phyloP scores from a whole-genome alignment of 2,888 invertebrate genomes.

The Nematopogon swammerdamellus region DNA sequence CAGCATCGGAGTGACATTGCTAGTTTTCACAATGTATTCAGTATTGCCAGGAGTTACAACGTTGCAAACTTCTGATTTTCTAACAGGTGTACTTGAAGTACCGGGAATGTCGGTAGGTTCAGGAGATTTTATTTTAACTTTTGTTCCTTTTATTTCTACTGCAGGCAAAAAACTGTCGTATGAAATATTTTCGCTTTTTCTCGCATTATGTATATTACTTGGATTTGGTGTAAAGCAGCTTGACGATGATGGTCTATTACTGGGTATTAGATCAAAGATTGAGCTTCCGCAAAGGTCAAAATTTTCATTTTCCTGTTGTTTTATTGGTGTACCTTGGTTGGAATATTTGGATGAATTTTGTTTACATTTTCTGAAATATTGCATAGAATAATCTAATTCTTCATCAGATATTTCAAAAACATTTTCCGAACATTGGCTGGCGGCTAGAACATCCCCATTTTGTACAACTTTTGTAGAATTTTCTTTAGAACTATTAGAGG shows the following conservation, averaged over 20 bases:
- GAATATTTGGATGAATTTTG: background rate
- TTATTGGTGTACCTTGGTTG: no score
- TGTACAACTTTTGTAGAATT: background rate
- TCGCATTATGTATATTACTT: background rate
- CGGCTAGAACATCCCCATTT: no score
- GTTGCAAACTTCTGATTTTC: constrained; percentile 1
- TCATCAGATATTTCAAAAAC: constrained; percentile 51
- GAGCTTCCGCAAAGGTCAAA: constrained; percentile 10
- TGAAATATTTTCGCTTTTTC: constrained; percentile 10
- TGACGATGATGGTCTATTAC: background rate
- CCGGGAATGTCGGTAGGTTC: background rate
- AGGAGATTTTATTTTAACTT: constrained; percentile 11
- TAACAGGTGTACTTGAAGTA: background rate
- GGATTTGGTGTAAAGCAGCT: no score
- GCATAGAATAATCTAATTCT: constrained; percentile 62
- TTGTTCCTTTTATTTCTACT: constrained; percentile 16
- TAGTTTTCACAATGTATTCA: constrained; percentile 50
- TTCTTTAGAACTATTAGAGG: background rate
- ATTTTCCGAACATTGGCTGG: constrained; percentile 22
- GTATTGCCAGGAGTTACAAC: constrained; percentile 33
- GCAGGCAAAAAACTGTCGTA: constrained; percentile 15
- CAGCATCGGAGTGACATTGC: constrained; percentile 54
- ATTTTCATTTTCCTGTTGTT: background rate
- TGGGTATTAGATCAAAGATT: constrained; percentile 10
- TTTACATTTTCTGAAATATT: constrained; percentile 20